Conservation (phyloP, 2,113 vertebrate species). For the Leucosticte australis region DNA sequence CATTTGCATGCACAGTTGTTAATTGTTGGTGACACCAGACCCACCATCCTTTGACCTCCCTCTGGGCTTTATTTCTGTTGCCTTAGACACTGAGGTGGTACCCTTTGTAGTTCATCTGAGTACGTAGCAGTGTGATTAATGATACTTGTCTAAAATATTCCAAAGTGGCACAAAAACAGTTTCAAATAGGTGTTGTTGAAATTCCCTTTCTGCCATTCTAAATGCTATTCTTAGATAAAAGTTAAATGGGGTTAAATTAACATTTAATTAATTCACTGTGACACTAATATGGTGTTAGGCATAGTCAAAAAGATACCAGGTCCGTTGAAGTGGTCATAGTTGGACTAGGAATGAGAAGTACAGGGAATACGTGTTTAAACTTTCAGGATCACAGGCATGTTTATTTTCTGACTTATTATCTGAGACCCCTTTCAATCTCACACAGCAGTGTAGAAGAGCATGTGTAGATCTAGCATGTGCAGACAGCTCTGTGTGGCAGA, state of each 20-base stretch:
- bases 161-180: background rate
- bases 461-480: background rate
- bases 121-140: slow-evolving; percentile 7
- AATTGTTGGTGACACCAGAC: background rate
- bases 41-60: background rate
- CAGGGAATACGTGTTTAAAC: background rate
- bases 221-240: background rate
- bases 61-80: background rate
- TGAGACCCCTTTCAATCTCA: background rate
- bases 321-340: background rate
- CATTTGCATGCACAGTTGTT: background rate
- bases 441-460: background rate
- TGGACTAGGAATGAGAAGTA: background rate
- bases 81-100: background rate
- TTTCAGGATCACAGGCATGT: background rate
- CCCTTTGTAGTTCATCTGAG: background rate
- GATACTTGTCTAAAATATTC: background rate
- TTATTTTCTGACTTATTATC: background rate
- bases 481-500: background rate
- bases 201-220: background rate
- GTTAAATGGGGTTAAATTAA: slow-evolving; percentile 35
- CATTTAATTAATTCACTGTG: slow-evolving; percentile 11
- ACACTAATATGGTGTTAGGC: background rate
- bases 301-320: background rate
- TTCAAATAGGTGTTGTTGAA: slow-evolving; percentile 3